Evolutionary conservation across 2,888 invertebrate genomes (phyloP).

Genomic region (Coronaproctus castanopsis): DNA sequence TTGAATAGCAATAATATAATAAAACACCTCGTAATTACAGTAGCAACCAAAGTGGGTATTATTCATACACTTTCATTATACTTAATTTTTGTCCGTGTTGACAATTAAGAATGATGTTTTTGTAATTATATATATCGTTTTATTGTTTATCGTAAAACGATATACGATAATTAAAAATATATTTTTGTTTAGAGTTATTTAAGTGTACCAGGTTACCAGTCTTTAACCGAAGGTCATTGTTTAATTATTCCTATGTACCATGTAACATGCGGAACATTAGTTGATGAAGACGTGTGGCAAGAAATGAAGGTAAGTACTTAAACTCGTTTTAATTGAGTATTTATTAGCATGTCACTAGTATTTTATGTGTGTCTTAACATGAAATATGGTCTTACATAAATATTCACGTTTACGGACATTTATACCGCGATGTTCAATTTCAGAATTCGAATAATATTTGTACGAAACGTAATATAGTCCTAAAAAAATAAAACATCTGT

Average conservation of each 20-base stretch:
- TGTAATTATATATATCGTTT: not conserved
- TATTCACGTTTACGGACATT: not conserved
- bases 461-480: too few relatives aligned
- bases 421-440: too few relatives aligned
- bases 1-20: conserved; percentile 56
- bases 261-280: conserved; percentile 48
- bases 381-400: not conserved
- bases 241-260: conserved; percentile 69
- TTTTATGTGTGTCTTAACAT: too few relatives aligned
- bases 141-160: not conserved
- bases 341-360: too few relatives aligned
- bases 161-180: not conserved
- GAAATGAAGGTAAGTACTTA: conserved; percentile 57
- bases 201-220: conserved; percentile 55
- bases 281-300: conserved; percentile 88
- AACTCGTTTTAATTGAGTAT: too few relatives aligned
- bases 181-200: conserved; percentile 39
- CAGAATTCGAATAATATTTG: too few relatives aligned
- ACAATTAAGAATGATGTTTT: too few relatives aligned
- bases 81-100: too few relatives aligned
- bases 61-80: too few relatives aligned
- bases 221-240: conserved; percentile 68
- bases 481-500: too few relatives aligned
- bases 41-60: conserved; percentile 45
- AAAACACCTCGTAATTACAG: conserved; percentile 65